Base-by-base conservation (phyloP, 2,113 vertebrate genomes). In the Pedetes capensis region DNA sequence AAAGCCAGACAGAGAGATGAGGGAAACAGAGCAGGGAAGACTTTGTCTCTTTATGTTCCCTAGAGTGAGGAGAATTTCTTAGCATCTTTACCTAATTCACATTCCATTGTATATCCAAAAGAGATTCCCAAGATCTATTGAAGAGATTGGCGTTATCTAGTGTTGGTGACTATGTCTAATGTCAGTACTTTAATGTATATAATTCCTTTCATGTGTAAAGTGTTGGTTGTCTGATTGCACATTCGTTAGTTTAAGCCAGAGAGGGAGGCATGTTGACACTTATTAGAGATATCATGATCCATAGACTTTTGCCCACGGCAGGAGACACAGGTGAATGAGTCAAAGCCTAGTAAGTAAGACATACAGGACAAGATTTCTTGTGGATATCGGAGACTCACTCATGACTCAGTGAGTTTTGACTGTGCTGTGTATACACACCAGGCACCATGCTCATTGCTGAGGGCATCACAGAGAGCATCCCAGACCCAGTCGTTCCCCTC, bases 81-180 rank as follows among this genome's bases (percentile, higher is more conserved):
- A 78, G 63, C 82, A 76, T 88, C 61, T 14, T 66, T 37, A 25
- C 32, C 55, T 53, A 71, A 53, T 59, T 59, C 57, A 84, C 44
- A 64, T 90, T 91, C 87, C 92, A 63, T 1, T 53, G 47, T 27
- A 64, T 59, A 78, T 91, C 51, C 37, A 55, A 37, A 88, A 76
- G 49, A 66, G 75, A 87, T 80, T 94, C 86, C 39, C 85, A 51
- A 85, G 75, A 39, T 34, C 6, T 47, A 44, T 51, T 10, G 53
- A 34, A 72, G 89, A 34, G 29, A 11, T 29, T 68, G 74, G 63
- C 61, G 34, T 32, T 14, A 1, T 34, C 39, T 81, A 66, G 37
- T 87, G 80, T 88, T 83, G 79, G 93, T 78, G 57, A 82, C 87
- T 89, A 25, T 63, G 61, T 37, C 85, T 66, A 64, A 88, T 53